Percentiles rank a stretch among this genome's conserved stretches.
Evolutionary conservation across 2,113 vertebrate species (phyloP).

Genomic region (Labeo rohita): DNA sequence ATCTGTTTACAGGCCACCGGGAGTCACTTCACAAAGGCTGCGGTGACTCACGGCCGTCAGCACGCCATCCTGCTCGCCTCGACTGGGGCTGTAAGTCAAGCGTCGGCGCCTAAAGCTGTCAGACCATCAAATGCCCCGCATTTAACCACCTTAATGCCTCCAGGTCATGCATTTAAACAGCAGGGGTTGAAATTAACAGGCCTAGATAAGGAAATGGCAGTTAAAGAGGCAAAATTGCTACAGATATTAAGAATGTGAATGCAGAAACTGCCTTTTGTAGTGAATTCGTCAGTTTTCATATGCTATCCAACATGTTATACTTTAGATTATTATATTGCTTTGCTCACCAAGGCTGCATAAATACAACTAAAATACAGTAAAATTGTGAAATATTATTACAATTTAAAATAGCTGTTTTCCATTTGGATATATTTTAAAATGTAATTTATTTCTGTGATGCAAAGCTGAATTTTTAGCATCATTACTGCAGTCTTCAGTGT

Average conservation of each 20-base stretch:
- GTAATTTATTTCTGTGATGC: neutral
- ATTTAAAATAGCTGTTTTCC: neutral
- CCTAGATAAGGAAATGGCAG: neutral
- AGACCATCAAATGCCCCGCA: slow-evolving; percentile 25
- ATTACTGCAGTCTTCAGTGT: neutral
- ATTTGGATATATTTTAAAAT: neutral
- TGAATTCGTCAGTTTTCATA: neutral
- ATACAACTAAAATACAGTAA: neutral
- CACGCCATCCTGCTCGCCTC: neutral
- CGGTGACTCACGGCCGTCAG: slow-evolving; percentile 58
- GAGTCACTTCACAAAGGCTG: slow-evolving; percentile 46
- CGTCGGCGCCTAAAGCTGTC: slow-evolving; percentile 32
- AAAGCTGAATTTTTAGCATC: neutral
- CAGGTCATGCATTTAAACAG: neutral
- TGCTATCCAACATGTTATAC: neutral
- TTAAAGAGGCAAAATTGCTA: neutral
- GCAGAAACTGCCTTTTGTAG: neutral
- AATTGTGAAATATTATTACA: neutral
- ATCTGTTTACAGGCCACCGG: slow-evolving; percentile 53
- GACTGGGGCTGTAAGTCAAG: neutral
- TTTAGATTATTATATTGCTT: neutral
- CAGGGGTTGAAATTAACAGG: neutral
- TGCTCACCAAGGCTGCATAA: neutral
- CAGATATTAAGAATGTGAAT: neutral
- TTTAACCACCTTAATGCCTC: slow-evolving; percentile 11